Evolutionary conservation across 2,888 invertebrate genomes (phyloP).

Genomic region (Heliconius ismenius): DNA sequence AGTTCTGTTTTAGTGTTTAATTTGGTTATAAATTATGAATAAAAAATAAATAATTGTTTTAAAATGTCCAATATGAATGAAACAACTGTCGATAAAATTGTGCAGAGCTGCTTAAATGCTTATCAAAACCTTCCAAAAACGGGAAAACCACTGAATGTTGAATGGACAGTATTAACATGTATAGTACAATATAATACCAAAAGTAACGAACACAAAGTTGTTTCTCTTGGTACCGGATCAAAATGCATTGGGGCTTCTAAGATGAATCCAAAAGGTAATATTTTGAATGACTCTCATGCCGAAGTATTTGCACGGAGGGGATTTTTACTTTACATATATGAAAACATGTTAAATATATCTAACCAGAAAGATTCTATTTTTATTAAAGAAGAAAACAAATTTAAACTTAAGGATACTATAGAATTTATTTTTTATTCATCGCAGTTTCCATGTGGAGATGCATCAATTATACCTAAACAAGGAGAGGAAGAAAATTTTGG

Average conservation of each 20-base stretch:
- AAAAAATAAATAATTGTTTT: not conserved
- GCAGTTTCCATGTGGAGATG: slow-evolving; percentile 96
- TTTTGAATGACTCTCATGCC: slow-evolving; percentile 95
- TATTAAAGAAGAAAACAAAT: slow-evolving; percentile 55
- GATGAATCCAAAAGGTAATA: slow-evolving; percentile 84
- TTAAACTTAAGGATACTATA: slow-evolving; percentile 80
- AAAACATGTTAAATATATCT: slow-evolving; percentile 78
- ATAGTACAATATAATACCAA: slow-evolving; percentile 81
- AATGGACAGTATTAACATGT: slow-evolving; percentile 93
- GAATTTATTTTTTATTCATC: slow-evolving; percentile 93
- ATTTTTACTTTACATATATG: slow-evolving; percentile 88
- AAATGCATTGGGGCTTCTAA: slow-evolving; percentile 91
- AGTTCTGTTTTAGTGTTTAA: not conserved
- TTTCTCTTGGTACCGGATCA: slow-evolving; percentile 94
- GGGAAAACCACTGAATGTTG: slow-evolving; percentile 87
- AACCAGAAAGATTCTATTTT: slow-evolving; percentile 63
- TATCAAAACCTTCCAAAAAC: slow-evolving; percentile 86
- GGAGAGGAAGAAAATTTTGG: slow-evolving; percentile 60
- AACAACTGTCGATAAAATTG: slow-evolving; percentile 75
- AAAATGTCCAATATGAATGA: slow-evolving; percentile 53
- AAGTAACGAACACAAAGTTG: slow-evolving; percentile 77
- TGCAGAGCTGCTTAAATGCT: slow-evolving; percentile 81
- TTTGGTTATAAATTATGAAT: not conserved
- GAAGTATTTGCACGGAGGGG: slow-evolving; percentile 93
- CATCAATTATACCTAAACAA: slow-evolving; percentile 88